These are phyloP conservation scores for Solenopsis fugax DNA, from an alignment of 1,140 invertebrate genomes.

Conservation along the genomic window DNA sequence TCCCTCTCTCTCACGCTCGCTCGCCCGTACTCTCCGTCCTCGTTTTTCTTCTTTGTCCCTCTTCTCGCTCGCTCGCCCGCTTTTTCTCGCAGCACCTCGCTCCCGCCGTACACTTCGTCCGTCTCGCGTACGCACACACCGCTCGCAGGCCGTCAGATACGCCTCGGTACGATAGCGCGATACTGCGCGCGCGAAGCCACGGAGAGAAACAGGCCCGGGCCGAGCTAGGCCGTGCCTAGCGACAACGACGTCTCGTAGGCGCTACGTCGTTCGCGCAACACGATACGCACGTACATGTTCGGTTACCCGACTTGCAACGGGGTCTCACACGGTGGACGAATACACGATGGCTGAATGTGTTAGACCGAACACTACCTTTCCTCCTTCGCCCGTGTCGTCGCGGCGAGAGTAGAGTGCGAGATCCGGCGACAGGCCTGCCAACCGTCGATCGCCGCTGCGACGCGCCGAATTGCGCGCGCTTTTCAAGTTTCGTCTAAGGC, in stretches of 20 bases:
- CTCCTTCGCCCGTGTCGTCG: constrained; percentile 71
- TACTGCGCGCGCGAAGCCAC: constrained; percentile 65
- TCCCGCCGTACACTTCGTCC: constrained; percentile 37
- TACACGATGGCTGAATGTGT: constrained; percentile 68
- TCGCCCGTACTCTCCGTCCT: constrained; percentile 48
- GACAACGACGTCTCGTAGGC: constrained; percentile 67
- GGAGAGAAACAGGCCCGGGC: constrained; percentile 60
- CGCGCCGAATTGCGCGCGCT: neutral
- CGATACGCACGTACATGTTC: constrained; percentile 80
- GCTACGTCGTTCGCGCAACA: constrained; percentile 70
- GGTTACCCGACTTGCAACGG: constrained; percentile 82
- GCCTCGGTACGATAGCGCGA: constrained; percentile 57
- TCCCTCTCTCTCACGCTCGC: neutral
- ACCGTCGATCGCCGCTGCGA: constrained; percentile 1
- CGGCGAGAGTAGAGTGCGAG: neutral
- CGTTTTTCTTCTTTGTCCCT: constrained; percentile 47
- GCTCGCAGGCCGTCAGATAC: constrained; percentile 44
- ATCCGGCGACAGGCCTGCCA: constrained; percentile 57
- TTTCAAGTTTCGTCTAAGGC: neutral
- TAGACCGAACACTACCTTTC: constrained; percentile 75
- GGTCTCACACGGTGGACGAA: constrained; percentile 74
- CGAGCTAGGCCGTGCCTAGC: neutral
- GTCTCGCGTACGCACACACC: constrained; percentile 41
- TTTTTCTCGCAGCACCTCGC: constrained; percentile 17
- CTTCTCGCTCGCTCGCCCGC: constrained; percentile 22